A percentile compares a stretch with the other conserved stretches of the same genome.
Conservation (phyloP, 2,888 invertebrate genomes). For the Perithous albicinctus region DNA sequence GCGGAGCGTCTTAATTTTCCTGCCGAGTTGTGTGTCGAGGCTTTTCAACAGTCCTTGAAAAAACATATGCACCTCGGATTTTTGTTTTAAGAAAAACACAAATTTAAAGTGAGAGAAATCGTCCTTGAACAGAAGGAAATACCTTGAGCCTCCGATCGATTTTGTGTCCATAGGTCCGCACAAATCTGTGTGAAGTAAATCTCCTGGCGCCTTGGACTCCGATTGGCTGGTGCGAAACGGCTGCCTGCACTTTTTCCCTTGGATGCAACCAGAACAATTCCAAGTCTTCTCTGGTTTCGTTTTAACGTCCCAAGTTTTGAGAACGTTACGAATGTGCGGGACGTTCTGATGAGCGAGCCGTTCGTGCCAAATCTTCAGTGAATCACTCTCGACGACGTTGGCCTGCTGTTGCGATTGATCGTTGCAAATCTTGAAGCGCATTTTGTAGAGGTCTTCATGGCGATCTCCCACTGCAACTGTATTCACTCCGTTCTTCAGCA, state of each 20-base stretch:
- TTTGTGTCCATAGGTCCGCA: slow-evolving; percentile 26
- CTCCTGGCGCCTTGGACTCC: background rate
- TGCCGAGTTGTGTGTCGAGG: too few species aligned
- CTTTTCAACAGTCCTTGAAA: slow-evolving; percentile 30
- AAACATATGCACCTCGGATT: slow-evolving; percentile 6
- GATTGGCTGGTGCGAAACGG: background rate
- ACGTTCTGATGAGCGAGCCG: slow-evolving; percentile 22
- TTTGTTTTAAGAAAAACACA: slow-evolving; percentile 51
- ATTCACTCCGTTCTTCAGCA: too few species aligned
- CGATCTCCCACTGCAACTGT: slow-evolving; percentile 20
- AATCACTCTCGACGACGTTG: background rate
- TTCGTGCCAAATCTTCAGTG: slow-evolving; percentile 25
- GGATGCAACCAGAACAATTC: background rate
- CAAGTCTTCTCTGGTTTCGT: background rate
- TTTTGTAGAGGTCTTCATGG: background rate
- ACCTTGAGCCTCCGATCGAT: slow-evolving; percentile 25
- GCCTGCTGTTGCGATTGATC: background rate
- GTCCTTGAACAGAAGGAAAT: slow-evolving; percentile 57
- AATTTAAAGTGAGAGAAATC: slow-evolving; percentile 57
- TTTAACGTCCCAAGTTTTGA: background rate
- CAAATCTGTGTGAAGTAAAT: slow-evolving; percentile 10
- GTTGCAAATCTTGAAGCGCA: too few species aligned
- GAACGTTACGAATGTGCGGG: slow-evolving; percentile 1
- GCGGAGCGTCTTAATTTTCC: slow-evolving; percentile 53
- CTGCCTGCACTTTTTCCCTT: slow-evolving; percentile 3